Evolutionary conservation across 64 coral and sea anemone genomes (phyloP).

Genomic region (Platygyra sinensis): DNA sequence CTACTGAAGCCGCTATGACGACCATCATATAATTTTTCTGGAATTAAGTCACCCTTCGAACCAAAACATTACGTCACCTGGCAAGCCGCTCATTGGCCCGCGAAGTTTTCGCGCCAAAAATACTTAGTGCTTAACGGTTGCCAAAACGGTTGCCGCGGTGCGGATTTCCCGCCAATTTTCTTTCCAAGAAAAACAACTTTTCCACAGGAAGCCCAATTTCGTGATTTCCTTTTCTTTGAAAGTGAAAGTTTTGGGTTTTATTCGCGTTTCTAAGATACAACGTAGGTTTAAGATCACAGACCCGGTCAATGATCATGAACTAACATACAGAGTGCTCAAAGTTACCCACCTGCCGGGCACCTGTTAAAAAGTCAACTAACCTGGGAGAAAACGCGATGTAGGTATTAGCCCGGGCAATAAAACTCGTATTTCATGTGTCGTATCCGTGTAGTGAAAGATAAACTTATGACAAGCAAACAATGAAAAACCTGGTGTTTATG

Average conservation of each 20-base stretch:
- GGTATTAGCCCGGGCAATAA: conserved; percentile 12
- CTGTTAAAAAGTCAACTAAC: conserved; percentile 18
- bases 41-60: conserved; percentile 88
- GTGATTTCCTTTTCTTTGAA: neutral
- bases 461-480: neutral
- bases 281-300: neutral
- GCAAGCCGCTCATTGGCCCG: conserved; percentile 68
- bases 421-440: neutral
- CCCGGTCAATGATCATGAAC: conserved; percentile 3
- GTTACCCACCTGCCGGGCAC: conserved; percentile 7
- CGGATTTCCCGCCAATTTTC: neutral
- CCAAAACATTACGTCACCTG: conserved; percentile 88
- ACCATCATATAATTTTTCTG: conserved; percentile 74
- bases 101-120: conserved; percentile 53
- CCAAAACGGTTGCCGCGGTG: neutral
- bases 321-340: conserved; percentile 36
- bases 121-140: neutral
- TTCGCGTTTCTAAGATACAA: neutral
- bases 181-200: neutral
- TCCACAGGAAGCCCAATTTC: conserved; percentile 4
- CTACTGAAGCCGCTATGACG: conserved; percentile 90
- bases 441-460: neutral
- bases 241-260: neutral
- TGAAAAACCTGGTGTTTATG: neutral
- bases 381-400: neutral